Base-by-base conservation (phyloP, 2,113 vertebrate species). In the Brachionichthys hirsutus region DNA sequence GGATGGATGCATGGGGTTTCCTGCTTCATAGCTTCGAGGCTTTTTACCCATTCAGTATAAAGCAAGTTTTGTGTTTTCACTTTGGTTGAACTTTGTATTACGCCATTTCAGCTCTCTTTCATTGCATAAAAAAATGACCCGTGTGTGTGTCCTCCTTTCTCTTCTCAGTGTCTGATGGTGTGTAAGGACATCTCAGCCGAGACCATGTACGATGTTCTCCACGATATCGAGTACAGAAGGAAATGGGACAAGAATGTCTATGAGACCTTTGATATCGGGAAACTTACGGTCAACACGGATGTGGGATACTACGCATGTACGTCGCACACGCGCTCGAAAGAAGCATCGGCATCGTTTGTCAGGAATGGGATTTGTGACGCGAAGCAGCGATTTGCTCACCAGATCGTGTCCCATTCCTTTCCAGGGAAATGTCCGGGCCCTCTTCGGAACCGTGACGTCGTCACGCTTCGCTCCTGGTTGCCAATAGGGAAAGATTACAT, bases 221-320 rank as follows among this genome's bases (percentile, higher is more conserved):
- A 98, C 0, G 96, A 98, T 84, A 93, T 91, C 0, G 95, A 97
- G 47, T 98, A 98, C 85, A 88, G 96, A 17, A 91, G 73, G 48
- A 96, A 97, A 56, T 98, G 96, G 96, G 96, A 98, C 86, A 89
- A 88, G 6, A 98, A 98, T 1, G 95, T 98, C 81, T 95, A 96
- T 0, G 96, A 98, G 89, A 98, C 96, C 42, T 98, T 98, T 0
- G 96, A 98, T 82, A 98, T 98, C 1, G 96, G 94, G 16, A 94
- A 92, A 52, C 89, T 98, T 53, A 98, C 96, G 0, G 96, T 93
- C 89, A 98, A 98, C 15, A 92, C 95, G 0, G 95, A 98, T 1
- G 93, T 98, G 19, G 96, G 96, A 36, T 98, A 98, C 83, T 98
- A 98, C 3, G 93, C 96, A 52, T 95, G 94, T 95, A 88, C 77